These are phyloP conservation scores for Drosophila melanogaster DNA, from an alignment of 1,140 invertebrate genomes.

Conservation along the genomic window DNA sequence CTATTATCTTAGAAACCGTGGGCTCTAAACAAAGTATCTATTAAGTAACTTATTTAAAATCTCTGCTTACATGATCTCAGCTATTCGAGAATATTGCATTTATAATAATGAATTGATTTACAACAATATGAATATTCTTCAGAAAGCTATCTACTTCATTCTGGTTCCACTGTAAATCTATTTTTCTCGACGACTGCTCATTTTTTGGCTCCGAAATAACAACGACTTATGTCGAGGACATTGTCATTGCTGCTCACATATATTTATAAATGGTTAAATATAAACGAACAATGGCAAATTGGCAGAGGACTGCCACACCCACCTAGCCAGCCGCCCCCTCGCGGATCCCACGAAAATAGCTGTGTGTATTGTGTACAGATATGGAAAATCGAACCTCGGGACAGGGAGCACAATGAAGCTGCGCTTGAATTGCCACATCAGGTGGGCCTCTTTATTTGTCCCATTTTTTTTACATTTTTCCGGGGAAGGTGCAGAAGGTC, in stretches of 20 bases:
- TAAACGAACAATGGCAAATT: slow-evolving; percentile 53
- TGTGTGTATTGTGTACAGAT: slow-evolving; percentile 71
- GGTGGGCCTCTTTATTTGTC: slow-evolving; percentile 27
- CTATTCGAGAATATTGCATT: too few relatives aligned
- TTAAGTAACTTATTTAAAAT: too few relatives aligned
- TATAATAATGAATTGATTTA: not conserved
- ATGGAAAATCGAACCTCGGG: slow-evolving; percentile 70
- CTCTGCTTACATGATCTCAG: too few relatives aligned
- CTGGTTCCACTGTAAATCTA: not conserved
- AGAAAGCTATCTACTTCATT: not conserved
- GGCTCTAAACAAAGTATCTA: too few relatives aligned
- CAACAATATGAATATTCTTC: too few relatives aligned
- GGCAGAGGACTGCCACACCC: slow-evolving; percentile 23
- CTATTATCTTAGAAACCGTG: too few relatives aligned
- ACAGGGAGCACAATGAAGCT: slow-evolving; percentile 57
- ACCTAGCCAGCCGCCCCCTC: not conserved
- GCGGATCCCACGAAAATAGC: slow-evolving; percentile 58
- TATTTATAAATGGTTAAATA: slow-evolving; percentile 62
- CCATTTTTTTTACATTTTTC: not conserved
- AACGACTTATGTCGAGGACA: slow-evolving; percentile 46
- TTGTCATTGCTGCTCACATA: slow-evolving; percentile 42
- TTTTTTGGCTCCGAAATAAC: slow-evolving; percentile 42
- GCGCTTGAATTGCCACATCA: slow-evolving; percentile 65
- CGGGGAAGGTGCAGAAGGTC: slow-evolving; percentile 10
- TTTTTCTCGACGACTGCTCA: slow-evolving; percentile 27